Evolutionary conservation across 1,140 invertebrate genomes (phyloP).

Genomic region (Proales similis): DNA sequence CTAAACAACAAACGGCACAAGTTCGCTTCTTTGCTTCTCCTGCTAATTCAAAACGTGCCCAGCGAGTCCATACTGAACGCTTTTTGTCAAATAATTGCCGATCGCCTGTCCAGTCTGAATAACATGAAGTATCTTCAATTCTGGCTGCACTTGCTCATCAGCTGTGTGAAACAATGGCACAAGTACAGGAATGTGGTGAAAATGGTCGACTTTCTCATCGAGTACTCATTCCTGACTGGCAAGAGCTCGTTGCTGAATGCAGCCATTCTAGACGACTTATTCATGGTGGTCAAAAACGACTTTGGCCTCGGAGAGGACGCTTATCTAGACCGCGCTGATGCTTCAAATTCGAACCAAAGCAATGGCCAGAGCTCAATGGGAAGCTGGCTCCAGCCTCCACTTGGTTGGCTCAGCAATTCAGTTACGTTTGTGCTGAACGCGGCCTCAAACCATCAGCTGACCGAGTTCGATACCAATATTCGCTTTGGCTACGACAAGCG

Average conservation of each 20-base stretch:
- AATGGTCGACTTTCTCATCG: slow-evolving; percentile 10
- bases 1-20: too few relatives aligned
- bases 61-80: too few relatives aligned
- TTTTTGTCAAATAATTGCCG: too few relatives aligned
- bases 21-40: too few relatives aligned
- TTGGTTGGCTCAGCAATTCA: slow-evolving; percentile 29
- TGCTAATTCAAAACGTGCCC: too few relatives aligned
- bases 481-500: slow-evolving; percentile 25
- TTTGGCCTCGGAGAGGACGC: slow-evolving; percentile 11
- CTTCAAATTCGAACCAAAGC: too few relatives aligned
- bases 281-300: slow-evolving; percentile 4
- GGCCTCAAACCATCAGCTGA: slow-evolving; percentile 2
- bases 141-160: too few relatives aligned
- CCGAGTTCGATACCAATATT: slow-evolving; percentile 23
- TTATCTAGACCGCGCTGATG: too few relatives aligned
- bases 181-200: slow-evolving; percentile 35
- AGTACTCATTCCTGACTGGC: slow-evolving; percentile 8
- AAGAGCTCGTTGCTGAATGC: slow-evolving; percentile 6
- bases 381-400: slow-evolving; percentile 13
- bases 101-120: too few relatives aligned
- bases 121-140: too few relatives aligned
- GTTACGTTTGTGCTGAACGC: slow-evolving; percentile 7
- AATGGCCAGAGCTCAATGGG: too few relatives aligned
- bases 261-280: slow-evolving; percentile 20
- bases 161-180: slow-evolving; percentile 20